Base-by-base conservation (phyloP, 2,113 vertebrate species). In the Callipepla squamata region DNA sequence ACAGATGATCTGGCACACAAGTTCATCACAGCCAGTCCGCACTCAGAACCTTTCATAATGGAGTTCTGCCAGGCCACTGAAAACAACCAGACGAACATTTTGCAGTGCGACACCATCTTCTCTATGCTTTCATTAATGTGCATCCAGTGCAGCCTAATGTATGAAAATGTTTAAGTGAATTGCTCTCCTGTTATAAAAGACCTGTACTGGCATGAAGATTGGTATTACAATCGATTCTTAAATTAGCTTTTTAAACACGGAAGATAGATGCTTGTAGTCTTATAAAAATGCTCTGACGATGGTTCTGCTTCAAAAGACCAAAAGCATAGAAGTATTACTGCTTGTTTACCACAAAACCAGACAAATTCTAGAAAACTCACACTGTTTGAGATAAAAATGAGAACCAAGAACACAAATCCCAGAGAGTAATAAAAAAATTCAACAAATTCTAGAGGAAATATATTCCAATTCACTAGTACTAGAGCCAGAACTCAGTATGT, bases 1-100 rank as follows among this genome's bases (percentile, higher is more conserved):
- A 77, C 75, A 78, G 86, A 82, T 63, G 28, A 87, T 88, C 40
- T 38, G 26, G 36, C 32, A 76, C 66, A 76, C 63, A 76, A 63
- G 77, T 66, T 91, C 87, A 88, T 94, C 80, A 82, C 42, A 67
- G 80, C 85, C 91, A 85, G 40, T 51, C 87, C 75, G 69, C 38
- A 62, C 26, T 68, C 45, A 42, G 9, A 57, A 89, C 80, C 67
- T 77, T 78, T 79, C 26, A 1, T 59, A 40, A 16, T 19, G 62
- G 65, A 92, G 66, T 20, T 93, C 45, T 91, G 72, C 90, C 79
- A 94, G 73, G 76, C 72, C 74, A 80, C 5, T 63, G 57, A 79
- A 94, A 96, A 80, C 68, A 72, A 83, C 66, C 74, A 74, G 57
- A 90, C n/a, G 86, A 93, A 85, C 72, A 73, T 63, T 51, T 67